These are phyloP conservation scores for Forbesichthys agassizii DNA, from an alignment of 2,113 vertebrate species.

Conservation along the genomic window DNA sequence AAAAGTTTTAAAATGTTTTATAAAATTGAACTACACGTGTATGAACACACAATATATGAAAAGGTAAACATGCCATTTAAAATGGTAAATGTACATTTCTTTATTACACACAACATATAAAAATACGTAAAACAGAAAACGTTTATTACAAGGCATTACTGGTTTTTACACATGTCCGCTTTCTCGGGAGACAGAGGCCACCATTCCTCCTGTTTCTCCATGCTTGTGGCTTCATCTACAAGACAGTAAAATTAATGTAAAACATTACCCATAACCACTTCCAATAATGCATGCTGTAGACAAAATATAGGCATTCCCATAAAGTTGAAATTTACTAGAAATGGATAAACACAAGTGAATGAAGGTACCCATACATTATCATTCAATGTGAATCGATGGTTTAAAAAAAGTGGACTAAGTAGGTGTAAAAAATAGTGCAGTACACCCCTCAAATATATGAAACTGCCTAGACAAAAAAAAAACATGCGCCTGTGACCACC, in stretches of 20 bases:
- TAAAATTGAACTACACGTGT: no score
- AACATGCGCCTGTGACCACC: neutral
- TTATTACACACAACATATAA: neutral
- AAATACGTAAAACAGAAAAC: neutral
- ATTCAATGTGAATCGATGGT: neutral
- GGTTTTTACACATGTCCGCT: constrained; percentile 55
- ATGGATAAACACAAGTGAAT: neutral
- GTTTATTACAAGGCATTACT: constrained; percentile 30
- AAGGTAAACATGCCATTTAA: no score
- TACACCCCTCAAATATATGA: neutral
- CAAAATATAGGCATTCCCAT: neutral
- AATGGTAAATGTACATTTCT: neutral
- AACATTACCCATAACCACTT: neutral
- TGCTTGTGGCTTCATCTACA: constrained; percentile 27
- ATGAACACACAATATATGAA: no score
- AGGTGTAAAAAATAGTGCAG: neutral
- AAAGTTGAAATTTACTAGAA: neutral
- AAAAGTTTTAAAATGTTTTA: no score
- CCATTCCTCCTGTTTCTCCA: constrained; percentile 10
- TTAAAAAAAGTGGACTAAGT: no score
- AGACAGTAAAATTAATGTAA: constrained; percentile 5
- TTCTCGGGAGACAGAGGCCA: constrained; percentile 52
- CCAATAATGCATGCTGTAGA: neutral
- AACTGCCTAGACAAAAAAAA: no score
- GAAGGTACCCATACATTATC: neutral